Evolutionary conservation across 2,113 vertebrate genomes (phyloP).

Genomic region (Montifringilla adamsi): DNA sequence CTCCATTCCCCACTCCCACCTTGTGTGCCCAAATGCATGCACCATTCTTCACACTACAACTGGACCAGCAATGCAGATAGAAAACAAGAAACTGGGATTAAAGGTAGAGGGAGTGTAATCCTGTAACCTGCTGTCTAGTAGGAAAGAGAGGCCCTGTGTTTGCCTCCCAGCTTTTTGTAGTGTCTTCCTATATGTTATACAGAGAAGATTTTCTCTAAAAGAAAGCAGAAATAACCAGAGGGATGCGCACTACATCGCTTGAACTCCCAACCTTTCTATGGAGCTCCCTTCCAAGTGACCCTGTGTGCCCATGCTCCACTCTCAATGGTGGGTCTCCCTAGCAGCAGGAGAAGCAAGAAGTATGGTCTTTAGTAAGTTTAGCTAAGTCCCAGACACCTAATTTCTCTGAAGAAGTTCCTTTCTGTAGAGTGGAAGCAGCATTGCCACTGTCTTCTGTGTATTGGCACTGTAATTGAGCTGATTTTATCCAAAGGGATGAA

Average conservation of each 20-base stretch:
- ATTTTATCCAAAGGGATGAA: background rate
- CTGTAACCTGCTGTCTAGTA: background rate
- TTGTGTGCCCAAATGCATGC: background rate
- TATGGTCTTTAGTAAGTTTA: background rate
- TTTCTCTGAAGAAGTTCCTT: background rate
- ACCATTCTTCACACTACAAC: background rate
- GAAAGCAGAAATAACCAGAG: background rate
- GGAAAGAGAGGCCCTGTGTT: background rate
- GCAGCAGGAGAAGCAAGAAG: background rate
- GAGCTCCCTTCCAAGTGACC: background rate
- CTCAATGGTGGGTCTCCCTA: background rate
- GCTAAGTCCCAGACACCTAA: background rate
- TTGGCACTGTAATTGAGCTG: background rate
- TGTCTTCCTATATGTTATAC: background rate
- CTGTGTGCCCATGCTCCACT: background rate
- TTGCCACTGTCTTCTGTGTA: background rate
- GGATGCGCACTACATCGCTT: accelerated
- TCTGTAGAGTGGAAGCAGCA: background rate
- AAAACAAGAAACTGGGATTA: background rate
- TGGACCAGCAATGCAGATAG: background rate
- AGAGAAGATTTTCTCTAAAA: background rate
- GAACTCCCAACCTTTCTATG: background rate
- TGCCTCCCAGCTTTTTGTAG: background rate
- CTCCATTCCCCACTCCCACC: background rate
- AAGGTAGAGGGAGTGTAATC: background rate